phyloP scores from a whole-genome alignment of 2,797 vertebrate species.

The Sarcophilus harrisii region DNA sequence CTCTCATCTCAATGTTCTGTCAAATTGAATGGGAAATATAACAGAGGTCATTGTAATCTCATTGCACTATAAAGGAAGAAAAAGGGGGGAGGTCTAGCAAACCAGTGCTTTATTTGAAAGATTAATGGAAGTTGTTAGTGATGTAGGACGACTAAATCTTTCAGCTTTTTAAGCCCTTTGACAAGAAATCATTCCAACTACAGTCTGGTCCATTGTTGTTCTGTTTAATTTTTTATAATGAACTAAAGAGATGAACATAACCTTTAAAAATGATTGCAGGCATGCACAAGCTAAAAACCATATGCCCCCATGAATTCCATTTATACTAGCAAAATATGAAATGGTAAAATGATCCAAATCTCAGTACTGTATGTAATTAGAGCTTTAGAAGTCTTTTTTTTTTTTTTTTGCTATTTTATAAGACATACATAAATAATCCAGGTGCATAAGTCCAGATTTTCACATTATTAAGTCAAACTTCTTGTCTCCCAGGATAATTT shows the following conservation, averaged over 20 bases:
- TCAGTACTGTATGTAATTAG: slow-evolving; percentile 7
- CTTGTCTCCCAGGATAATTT: slow-evolving; percentile 13
- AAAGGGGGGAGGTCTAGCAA: neutral
- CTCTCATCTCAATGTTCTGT: neutral
- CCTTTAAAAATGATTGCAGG: slow-evolving; percentile 16
- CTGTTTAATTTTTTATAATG: slow-evolving; percentile 46
- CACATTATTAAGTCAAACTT: neutral
- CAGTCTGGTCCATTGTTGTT: slow-evolving; percentile 22
- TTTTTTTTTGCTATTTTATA: slow-evolving; percentile 26
- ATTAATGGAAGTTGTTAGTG: neutral
- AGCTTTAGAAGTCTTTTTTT: neutral
- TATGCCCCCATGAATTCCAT: neutral
- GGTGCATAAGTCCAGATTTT: slow-evolving; percentile 13
- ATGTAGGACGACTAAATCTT: neutral
- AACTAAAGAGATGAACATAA: neutral
- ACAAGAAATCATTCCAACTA: neutral
- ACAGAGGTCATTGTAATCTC: slow-evolving; percentile 5
- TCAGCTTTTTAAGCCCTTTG: neutral
- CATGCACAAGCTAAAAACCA: neutral
- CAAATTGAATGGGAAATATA: slow-evolving; percentile 2
- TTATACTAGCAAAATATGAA: neutral
- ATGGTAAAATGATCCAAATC: slow-evolving; percentile 35
- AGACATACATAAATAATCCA: slow-evolving; percentile 38
- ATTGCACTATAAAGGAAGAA: neutral
- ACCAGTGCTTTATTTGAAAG: neutral